A percentile compares a stretch with the other conserved stretches of the same genome.
Evolutionary conservation across 2,113 vertebrate species (phyloP).

Genomic region (Dicerorhinus sumatrensis): DNA sequence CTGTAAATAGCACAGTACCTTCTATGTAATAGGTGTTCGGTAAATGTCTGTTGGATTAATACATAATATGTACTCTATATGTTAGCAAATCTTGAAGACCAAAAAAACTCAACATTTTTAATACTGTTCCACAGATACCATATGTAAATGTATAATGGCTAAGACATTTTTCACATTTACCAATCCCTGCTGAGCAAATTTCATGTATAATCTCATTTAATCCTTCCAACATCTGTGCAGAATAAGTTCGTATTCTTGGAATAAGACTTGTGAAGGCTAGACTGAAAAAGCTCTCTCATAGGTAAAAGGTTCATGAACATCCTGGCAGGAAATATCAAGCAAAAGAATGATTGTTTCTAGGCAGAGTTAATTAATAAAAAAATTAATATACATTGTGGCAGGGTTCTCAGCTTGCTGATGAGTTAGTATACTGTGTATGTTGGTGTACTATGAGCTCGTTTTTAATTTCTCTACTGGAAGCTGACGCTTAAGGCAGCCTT

Average conservation of each 20-base stretch:
- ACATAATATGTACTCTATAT: too few relatives aligned
- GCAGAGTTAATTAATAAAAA: background rate
- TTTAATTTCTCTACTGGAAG: background rate
- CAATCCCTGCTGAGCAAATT: background rate
- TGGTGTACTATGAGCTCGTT: rapidly evolving
- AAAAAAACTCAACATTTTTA: background rate
- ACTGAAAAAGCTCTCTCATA: background rate
- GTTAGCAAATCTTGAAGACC: background rate
- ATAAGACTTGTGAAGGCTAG: background rate
- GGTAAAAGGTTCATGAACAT: background rate
- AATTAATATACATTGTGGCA: background rate
- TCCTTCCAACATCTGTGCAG: background rate
- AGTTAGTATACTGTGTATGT: rapidly evolving
- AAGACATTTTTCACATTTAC: background rate
- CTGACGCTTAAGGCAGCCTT: too few relatives aligned
- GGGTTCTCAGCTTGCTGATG: background rate
- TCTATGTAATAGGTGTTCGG: background rate
- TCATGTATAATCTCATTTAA: background rate
- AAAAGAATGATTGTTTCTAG: background rate
- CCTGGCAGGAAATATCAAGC: background rate
- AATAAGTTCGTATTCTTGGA: background rate
- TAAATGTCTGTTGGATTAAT: background rate
- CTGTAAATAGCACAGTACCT: background rate
- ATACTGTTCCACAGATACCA: background rate
- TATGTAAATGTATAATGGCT: background rate